Base-by-base conservation (phyloP, 2,888 invertebrate genomes). In the Crepidodera aurea region DNA sequence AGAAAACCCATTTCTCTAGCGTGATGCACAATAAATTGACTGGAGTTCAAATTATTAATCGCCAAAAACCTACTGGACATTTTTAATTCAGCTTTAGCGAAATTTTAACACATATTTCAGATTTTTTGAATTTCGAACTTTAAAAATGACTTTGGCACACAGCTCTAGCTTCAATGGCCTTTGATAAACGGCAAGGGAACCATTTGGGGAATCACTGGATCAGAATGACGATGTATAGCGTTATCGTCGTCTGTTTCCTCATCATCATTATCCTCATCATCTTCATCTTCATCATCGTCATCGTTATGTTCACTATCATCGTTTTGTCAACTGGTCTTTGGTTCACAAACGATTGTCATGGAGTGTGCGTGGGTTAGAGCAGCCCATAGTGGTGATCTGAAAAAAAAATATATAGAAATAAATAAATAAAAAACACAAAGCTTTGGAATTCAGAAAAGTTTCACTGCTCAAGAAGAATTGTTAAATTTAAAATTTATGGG, bases 321-420 rank as follows among this genome's bases (percentile, higher is more conserved):
- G n/a, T 73, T 70, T 48, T 73, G 80, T 81, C 79, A 79, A 74
- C 79, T 79, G 51, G 77, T 75, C 10, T 70, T 48, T 2, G 25
- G 37, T 7, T 57, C 64, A 42, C 76, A 63, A 10, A 63, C 78
- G 40, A 78, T 71, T 18, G 77, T 75, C 59, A 81, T 68, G 58
- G 85, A 82, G 75, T 90, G 89, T 74, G 89, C 90, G 75, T 88
- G 87, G 57, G 92, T 92, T 72, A 92, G 84, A 54, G 92, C 89
- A 53, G 90, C 91, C 92, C 92, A 92, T 69, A 93, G 84, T 51
- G 92, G 92, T 66, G 91, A 90, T 74, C 89, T 90, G 80, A 86
- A 75, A 75, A 48, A 44, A 15, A 53, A 51, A 10, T 50, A 34
- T 22, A 18, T 39, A 32, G 0, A 34, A 27, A 34, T 19, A n/a